Percentiles rank a stretch among this genome's conserved stretches.
phyloP scores from a whole-genome alignment of 2,113 vertebrate species.

The Pollimyrus isidori region DNA sequence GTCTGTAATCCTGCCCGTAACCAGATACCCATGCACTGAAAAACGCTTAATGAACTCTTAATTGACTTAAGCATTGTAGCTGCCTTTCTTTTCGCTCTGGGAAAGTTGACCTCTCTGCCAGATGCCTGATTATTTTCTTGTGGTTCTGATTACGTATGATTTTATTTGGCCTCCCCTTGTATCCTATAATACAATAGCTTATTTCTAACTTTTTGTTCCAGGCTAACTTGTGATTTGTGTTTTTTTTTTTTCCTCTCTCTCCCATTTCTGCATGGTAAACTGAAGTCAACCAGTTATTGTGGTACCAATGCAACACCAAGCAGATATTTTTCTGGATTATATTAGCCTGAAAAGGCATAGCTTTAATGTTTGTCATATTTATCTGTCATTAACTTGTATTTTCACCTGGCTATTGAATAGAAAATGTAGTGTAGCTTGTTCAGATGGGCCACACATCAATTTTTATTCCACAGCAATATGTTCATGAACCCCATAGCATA shows the following conservation, averaged over 20 bases:
- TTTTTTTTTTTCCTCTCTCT: neutral
- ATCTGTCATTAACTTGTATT: neutral
- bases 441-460: neutral
- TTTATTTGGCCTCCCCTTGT: constrained; percentile 52
- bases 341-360: neutral
- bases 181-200: constrained; percentile 52
- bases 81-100: constrained; percentile 47
- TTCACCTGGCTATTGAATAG: no score
- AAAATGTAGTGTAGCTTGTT: neutral
- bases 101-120: constrained; percentile 45
- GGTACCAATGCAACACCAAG: neutral
- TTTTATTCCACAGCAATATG: neutral
- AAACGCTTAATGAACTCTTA: constrained; percentile 59
- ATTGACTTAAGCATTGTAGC: constrained; percentile 56
- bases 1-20: constrained; percentile 26
- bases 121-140: constrained; percentile 61
- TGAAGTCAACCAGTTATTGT: neutral
- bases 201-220: constrained; percentile 43
- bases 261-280: neutral
- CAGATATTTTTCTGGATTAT: neutral
- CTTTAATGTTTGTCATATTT: neutral
- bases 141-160: constrained; percentile 58
- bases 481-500: neutral
- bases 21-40: constrained; percentile 51
- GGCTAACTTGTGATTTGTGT: neutral